These are phyloP conservation scores for Hyalella azteca DNA, from an alignment of 2,888 invertebrate species.

Conservation along the genomic window DNA sequence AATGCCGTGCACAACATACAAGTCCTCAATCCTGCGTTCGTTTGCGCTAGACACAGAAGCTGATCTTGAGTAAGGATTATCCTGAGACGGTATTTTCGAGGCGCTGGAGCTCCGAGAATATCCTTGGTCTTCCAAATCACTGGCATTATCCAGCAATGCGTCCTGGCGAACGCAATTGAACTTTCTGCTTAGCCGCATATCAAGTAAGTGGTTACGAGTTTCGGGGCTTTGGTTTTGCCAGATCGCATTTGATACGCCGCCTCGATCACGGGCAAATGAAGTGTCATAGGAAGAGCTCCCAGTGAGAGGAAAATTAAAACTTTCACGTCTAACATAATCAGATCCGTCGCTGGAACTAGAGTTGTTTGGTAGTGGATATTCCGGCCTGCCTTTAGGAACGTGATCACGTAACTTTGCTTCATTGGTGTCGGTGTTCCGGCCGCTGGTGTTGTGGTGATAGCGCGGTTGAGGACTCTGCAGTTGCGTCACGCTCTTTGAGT, in stretches of 20 bases:
- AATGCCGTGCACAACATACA: slow-evolving; percentile 42
- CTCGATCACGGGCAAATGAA: not conserved
- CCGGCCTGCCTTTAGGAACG: not conserved
- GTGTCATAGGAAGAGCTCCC: not conserved
- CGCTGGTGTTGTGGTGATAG: not conserved
- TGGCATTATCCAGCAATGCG: not conserved
- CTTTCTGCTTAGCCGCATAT: not conserved
- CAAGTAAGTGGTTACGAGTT: not conserved
- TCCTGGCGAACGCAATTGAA: not conserved
- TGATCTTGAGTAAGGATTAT: not conserved
- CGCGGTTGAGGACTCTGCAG: too few species aligned
- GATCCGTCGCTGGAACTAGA: not conserved
- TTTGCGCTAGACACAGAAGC: not conserved
- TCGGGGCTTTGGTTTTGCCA: not conserved
- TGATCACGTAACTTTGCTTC: not conserved
- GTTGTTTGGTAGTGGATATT: not conserved
- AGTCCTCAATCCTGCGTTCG: slow-evolving; percentile 31
- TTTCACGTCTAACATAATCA: not conserved
- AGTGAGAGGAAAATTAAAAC: not conserved
- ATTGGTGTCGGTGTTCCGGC: not conserved
- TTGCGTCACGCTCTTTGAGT: too few species aligned
- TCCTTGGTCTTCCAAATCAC: not conserved
- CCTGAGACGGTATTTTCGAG: not conserved
- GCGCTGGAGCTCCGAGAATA: not conserved
- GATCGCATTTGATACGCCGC: not conserved